Conservation (phyloP, 2,113 vertebrate species). For the Lampris megalopsis region DNA sequence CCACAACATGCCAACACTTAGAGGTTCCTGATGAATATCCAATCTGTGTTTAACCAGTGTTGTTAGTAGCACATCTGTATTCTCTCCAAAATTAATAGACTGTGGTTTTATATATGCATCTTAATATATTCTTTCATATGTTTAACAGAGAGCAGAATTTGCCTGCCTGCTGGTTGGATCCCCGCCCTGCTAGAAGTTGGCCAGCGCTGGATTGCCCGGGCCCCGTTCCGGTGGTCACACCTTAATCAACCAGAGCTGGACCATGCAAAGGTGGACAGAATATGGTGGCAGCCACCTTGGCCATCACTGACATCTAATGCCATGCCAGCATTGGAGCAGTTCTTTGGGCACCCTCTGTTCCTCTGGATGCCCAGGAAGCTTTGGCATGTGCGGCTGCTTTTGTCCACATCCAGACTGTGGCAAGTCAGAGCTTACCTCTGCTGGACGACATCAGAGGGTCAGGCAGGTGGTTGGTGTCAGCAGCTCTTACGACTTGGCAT, state of each 20-base stretch:
- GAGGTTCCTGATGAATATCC: too few relatives aligned
- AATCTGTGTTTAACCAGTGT: too few relatives aligned
- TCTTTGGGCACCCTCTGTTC: background rate
- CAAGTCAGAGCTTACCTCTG: background rate
- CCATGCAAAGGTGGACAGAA: conserved; percentile 3
- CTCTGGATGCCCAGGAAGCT: conserved; percentile 7
- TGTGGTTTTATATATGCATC: background rate
- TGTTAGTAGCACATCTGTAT: background rate
- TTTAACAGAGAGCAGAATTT: background rate
- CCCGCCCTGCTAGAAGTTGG: background rate
- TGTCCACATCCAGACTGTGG: background rate
- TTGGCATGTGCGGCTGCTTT: background rate
- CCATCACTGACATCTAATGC: background rate
- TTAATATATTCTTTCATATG: background rate
- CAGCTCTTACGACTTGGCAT: background rate
- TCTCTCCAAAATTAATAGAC: background rate
- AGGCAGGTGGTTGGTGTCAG: background rate
- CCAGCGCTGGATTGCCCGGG: conserved; percentile 6
- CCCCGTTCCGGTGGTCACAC: conserved; percentile 10
- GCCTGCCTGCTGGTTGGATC: conserved; percentile 14
- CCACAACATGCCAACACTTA: too few relatives aligned
- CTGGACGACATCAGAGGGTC: background rate
- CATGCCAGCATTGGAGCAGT: background rate
- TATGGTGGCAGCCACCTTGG: conserved; percentile 14
- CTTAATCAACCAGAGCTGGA: conserved; percentile 9